Evolutionary conservation across 2,113 vertebrate species (phyloP), one percentile per base, ranked within the genome.

Genomic region (Alethe diademata): DNA sequence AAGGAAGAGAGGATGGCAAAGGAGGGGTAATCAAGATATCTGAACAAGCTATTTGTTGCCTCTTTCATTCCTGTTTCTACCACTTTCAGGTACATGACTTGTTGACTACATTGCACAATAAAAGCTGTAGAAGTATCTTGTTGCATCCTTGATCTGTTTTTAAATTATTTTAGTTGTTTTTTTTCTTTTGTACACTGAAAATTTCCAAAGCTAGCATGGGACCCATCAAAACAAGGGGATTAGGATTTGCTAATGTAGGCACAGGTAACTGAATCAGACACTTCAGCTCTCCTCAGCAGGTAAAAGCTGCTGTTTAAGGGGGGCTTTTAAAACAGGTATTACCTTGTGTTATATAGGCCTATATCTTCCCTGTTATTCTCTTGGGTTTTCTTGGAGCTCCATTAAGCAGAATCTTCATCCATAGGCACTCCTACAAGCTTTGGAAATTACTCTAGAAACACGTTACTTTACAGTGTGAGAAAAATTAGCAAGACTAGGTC

Each of bases 1-100:
- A 3, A 36, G 12, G 18, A 51, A 60, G 33, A 45, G 25, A 43
- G 22, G 18, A n/a, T 7, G 6, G 6, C 1, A 4, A 64, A 53
- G 15, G 23, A 45, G 38, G 1, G 11, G 4, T 14, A n/a, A 36
- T 15, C 6, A 3, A 33, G 10, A 14, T 12, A 24, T 3, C 4
- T 76, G 26, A 60, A 31, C 2, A 61, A 61, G 6, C 23, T 17
- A 24, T 70, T 12, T 31, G 2, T 25, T 48, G 2, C 3, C 8
- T 79, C 26, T 92, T 69, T 88, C 4, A 2, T 31, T 85, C 47
- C 47, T 76, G 8, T 53, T 81, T 83, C 36, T 58, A 12, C 18
- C 53, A 5, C 9, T 54, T 90, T 83, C 43, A 56, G 5, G 17
- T n/a, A 11, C 29, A 25, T 14, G 9, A 35, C 5, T 14, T 65